phyloP scores from a whole-genome alignment of 2,888 invertebrate genomes.

The Cybosia mesomella region DNA sequence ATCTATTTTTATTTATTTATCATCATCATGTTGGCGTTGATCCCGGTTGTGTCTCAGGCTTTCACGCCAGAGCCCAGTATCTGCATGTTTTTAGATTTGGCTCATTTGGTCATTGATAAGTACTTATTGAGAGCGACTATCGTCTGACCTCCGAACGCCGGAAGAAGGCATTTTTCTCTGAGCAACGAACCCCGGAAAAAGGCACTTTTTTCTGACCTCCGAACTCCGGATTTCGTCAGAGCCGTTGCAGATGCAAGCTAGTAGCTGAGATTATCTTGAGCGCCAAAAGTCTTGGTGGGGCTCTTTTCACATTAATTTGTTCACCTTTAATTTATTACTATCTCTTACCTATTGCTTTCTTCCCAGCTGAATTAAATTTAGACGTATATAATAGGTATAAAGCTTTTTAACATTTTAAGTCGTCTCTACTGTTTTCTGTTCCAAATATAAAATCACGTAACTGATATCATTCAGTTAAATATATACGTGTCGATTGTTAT shows the following conservation, averaged over 20 bases:
- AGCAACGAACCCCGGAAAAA: neutral
- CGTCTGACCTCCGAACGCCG: neutral
- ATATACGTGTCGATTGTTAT: slow-evolving; percentile 76
- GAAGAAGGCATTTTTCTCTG: no score
- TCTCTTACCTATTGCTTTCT: neutral
- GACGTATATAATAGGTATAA: no score
- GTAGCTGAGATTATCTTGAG: no score
- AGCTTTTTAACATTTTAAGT: neutral
- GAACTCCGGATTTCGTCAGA: no score
- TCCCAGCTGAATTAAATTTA: no score
- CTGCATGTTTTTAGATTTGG: neutral
- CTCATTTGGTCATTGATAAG: neutral
- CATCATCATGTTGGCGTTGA: neutral
- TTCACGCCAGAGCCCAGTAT: neutral
- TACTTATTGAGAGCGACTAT: no score
- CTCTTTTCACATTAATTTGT: neutral
- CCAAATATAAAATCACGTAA: slow-evolving; percentile 41
- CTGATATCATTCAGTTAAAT: slow-evolving; percentile 56
- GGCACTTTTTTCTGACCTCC: no score
- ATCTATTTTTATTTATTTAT: neutral
- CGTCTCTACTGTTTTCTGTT: neutral
- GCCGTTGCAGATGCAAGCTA: no score
- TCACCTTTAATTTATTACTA: neutral
- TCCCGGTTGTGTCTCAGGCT: neutral
- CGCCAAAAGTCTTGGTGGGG: neutral